Evolutionary conservation across 2,888 invertebrate species (phyloP).

Genomic region (Lasioglossum calceatum): DNA sequence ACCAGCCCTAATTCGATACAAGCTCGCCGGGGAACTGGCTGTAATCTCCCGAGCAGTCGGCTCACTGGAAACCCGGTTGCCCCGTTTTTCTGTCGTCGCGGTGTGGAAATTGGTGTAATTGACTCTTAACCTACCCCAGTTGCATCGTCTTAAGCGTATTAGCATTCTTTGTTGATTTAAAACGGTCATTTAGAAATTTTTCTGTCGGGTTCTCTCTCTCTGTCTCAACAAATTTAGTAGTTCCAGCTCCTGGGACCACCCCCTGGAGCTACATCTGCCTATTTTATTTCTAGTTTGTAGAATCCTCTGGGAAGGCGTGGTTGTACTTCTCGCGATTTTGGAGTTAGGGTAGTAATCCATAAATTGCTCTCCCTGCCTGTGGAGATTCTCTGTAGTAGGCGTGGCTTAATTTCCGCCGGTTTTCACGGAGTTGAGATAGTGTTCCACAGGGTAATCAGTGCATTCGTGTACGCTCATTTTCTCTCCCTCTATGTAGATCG

Average conservation of each 20-base stretch:
- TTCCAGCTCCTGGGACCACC: neutral
- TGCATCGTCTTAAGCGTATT: neutral
- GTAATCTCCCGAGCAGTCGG: neutral
- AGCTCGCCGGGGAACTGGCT: neutral
- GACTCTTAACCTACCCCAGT: neutral
- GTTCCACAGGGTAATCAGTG: neutral
- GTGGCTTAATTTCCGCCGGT: neutral
- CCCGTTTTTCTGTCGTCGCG: neutral
- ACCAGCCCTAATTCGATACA: slow-evolving; percentile 10
- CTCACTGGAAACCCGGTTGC: neutral
- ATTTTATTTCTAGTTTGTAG: neutral
- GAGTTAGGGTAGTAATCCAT: neutral
- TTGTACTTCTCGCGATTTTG: neutral
- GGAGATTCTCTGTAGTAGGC: neutral
- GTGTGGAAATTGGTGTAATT: neutral
- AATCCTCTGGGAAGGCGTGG: neutral
- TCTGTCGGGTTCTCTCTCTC: neutral
- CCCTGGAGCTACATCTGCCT: neutral
- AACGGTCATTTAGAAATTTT: neutral
- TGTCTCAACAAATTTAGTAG: too few relatives aligned
- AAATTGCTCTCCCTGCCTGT: neutral
- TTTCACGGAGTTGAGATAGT: too few relatives aligned
- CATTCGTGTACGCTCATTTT: neutral
- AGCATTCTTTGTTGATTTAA: neutral
- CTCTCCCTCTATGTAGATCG: neutral